These are phyloP conservation scores for Leucopternis melanops DNA, from an alignment of 2,113 vertebrate species.

Conservation along the genomic window DNA sequence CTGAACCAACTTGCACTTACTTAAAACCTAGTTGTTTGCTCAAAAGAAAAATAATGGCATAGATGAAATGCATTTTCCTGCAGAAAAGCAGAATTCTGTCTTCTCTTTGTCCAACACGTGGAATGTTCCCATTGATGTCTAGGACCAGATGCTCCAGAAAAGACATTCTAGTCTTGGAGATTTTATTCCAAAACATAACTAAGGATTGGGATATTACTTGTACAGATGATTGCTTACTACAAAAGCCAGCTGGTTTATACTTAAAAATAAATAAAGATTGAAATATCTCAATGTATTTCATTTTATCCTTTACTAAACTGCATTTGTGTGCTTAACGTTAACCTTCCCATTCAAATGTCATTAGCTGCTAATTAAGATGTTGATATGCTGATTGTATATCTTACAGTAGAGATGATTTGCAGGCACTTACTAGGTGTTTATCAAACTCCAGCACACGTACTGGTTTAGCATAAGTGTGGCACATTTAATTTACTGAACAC, in stretches of 20 bases:
- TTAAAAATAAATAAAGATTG: slow-evolving; percentile 20
- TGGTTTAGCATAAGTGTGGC: slow-evolving; percentile 55
- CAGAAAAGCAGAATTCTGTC: not conserved
- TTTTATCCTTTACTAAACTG: slow-evolving; percentile 28
- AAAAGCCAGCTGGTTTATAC: not conserved
- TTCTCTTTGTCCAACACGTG: not conserved
- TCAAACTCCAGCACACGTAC: slow-evolving; percentile 62
- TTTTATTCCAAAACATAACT: not conserved
- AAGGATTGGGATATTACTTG: not conserved
- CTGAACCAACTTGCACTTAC: not conserved
- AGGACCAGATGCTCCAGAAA: not conserved
- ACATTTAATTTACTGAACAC: slow-evolving; percentile 63
- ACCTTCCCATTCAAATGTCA: slow-evolving; percentile 71
- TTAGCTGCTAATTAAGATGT: slow-evolving; percentile 77
- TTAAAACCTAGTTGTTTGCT: not conserved
- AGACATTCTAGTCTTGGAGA: not conserved
- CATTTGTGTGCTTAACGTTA: slow-evolving; percentile 53
- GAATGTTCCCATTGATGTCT: not conserved
- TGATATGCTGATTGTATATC: slow-evolving; percentile 71
- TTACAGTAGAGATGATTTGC: slow-evolving; percentile 66
- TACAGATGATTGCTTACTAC: not conserved
- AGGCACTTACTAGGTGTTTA: slow-evolving; percentile 68
- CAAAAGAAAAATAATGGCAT: not conserved
- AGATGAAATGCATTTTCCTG: not conserved
- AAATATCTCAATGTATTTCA: slow-evolving; percentile 6